Percentiles rank a stretch among this genome's conserved stretches.
Conservation (phyloP, 2,113 vertebrate genomes). For the Delphinus delphis region DNA sequence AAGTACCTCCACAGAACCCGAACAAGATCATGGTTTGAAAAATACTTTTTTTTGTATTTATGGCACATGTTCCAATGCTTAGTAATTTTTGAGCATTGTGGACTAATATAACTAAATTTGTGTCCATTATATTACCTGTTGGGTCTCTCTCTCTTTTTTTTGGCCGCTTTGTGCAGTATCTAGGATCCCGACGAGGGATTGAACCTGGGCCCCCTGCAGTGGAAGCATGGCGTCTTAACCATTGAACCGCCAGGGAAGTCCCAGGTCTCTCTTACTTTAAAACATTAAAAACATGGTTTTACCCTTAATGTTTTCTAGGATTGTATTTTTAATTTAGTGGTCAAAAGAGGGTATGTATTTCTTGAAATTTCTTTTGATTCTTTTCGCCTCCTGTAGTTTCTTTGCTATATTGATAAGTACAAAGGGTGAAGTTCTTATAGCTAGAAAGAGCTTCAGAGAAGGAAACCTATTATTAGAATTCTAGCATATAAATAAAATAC, state of each 20-base stretch:
- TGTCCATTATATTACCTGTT: background rate
- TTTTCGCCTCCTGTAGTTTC: slow-evolving; percentile 33
- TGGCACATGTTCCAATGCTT: background rate
- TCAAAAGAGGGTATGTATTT: background rate
- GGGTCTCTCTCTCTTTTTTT: background rate
- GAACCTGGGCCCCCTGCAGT: too few species aligned
- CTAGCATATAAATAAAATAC: background rate
- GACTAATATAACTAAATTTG: background rate
- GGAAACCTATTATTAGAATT: background rate
- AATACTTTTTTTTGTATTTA: background rate
- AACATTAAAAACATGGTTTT: background rate
- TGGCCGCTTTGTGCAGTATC: too few species aligned
- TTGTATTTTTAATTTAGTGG: slow-evolving; percentile 14
- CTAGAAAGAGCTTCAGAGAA: background rate
- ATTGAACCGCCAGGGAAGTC: too few species aligned
- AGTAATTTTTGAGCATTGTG: background rate
- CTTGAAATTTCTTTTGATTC: slow-evolving; percentile 22
- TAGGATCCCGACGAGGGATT: too few species aligned
- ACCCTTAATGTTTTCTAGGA: background rate
- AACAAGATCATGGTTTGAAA: background rate
- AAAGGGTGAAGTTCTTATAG: background rate
- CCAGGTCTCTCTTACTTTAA: background rate
- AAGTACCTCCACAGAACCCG: background rate
- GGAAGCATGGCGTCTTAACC: too few species aligned
- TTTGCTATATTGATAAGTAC: background rate